These are phyloP conservation scores for Halichoerus grypus DNA, from an alignment of 2,113 vertebrate genomes.

Conservation along the genomic window DNA sequence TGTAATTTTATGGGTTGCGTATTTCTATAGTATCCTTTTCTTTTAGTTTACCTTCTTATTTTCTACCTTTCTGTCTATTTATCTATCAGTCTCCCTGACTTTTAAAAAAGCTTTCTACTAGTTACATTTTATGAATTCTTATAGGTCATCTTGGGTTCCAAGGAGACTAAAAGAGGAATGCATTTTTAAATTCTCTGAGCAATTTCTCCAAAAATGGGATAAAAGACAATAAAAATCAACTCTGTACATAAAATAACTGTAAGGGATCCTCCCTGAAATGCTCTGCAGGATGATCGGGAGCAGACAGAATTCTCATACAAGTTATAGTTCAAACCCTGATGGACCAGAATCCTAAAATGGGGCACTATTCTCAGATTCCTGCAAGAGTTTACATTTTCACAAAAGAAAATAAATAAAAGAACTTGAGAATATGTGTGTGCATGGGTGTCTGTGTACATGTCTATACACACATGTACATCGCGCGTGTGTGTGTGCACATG, in stretches of 20 bases:
- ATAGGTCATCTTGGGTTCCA: neutral
- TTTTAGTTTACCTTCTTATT: neutral
- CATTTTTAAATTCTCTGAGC: neutral
- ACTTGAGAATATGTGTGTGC: neutral
- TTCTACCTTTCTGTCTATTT: neutral
- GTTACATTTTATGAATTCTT: neutral
- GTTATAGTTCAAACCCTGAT: constrained; percentile 71
- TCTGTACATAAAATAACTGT: neutral
- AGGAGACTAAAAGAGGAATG: neutral
- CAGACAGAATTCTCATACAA: neutral
- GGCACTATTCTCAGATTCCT: constrained; percentile 75
- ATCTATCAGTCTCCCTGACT: neutral
- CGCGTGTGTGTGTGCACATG: neutral
- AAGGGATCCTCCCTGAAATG: neutral
- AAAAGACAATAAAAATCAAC: constrained; percentile 36
- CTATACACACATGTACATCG: accelerated
- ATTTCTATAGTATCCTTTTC: neutral
- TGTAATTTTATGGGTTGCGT: neutral
- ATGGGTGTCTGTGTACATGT: neutral
- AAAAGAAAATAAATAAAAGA: neutral
- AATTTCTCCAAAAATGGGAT: neutral
- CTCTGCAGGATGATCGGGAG: neutral
- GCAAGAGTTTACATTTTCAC: constrained; percentile 52
- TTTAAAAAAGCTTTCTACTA: neutral
- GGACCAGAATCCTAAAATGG: constrained; percentile 73